phyloP scores from a whole-genome alignment of 2,888 invertebrate species.

The Chydorus sphaericus region DNA sequence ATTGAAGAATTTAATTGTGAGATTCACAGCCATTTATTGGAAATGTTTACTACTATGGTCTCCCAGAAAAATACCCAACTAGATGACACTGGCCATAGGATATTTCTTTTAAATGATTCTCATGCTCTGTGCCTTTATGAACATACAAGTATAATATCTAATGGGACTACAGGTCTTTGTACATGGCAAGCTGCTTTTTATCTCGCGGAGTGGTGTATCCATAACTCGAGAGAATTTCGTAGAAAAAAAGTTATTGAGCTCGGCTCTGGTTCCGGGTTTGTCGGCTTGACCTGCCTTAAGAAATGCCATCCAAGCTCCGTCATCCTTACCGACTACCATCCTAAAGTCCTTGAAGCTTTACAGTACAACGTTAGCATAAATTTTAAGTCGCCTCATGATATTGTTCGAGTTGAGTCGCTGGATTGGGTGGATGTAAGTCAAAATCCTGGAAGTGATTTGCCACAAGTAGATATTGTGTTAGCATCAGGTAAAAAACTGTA shows the following conservation, averaged over 20 bases:
- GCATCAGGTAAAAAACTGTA: background rate
- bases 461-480: background rate
- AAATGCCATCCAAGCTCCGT: background rate
- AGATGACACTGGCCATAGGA: background rate
- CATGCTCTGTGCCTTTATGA: slow-evolving; percentile 43
- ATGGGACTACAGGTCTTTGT: slow-evolving; percentile 63
- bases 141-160: slow-evolving; percentile 51
- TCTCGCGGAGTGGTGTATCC: slow-evolving; percentile 52
- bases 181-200: slow-evolving; percentile 44
- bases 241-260: slow-evolving; percentile 50
- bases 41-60: background rate
- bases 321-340: background rate
- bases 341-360: background rate
- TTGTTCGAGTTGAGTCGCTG: background rate
- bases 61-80: background rate
- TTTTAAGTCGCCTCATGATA: too few relatives aligned
- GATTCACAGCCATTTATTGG: background rate
- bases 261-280: slow-evolving; percentile 60
- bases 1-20: background rate
- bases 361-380: background rate
- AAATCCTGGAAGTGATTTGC: background rate
- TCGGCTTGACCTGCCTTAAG: slow-evolving; percentile 39
- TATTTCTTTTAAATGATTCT: slow-evolving; percentile 34
- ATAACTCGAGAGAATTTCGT: slow-evolving; percentile 36
- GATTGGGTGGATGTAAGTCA: background rate